Evolutionary conservation across 2,888 invertebrate genomes (phyloP).

Genomic region (Cephalotes varians): DNA sequence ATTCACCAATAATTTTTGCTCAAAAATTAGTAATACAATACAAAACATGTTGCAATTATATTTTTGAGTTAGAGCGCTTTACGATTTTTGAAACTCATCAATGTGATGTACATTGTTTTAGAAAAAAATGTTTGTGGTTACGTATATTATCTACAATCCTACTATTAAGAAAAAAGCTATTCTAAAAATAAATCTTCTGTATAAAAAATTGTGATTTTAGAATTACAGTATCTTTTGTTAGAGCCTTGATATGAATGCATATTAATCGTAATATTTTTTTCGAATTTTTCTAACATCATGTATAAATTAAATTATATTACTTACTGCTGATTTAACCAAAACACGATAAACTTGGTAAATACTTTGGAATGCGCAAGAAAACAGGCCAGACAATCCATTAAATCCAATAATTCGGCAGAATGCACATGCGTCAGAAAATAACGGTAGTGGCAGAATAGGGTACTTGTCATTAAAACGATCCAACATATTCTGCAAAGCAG

Average conservation of each 20-base stretch:
- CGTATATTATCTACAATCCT: not conserved
- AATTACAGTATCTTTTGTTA: not conserved
- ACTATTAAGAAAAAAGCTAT: not conserved
- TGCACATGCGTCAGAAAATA: constrained; percentile 24
- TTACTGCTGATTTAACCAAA: constrained; percentile 49
- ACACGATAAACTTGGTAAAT: constrained; percentile 31
- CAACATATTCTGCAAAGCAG: constrained; percentile 31
- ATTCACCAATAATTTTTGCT: not conserved
- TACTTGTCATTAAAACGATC: constrained; percentile 22
- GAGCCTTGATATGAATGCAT: not conserved
- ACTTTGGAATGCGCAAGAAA: constrained; percentile 31
- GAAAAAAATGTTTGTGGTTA: constrained; percentile 2
- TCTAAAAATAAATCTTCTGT: not conserved
- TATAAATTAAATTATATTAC: not conserved
- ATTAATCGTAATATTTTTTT: not conserved
- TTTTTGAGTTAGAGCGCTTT: not conserved
- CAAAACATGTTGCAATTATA: not conserved
- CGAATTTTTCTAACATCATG: not conserved
- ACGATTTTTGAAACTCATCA: constrained; percentile 3
- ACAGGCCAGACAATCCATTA: constrained; percentile 33
- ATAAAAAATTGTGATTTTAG: not conserved
- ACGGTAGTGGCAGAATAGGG: constrained; percentile 36
- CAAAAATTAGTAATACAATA: not conserved
- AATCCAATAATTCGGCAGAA: constrained; percentile 20
- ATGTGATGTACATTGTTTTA: not conserved